These are phyloP conservation scores for Pungitius pungitius DNA, from an alignment of 2,113 vertebrate species.

Conservation along the genomic window DNA sequence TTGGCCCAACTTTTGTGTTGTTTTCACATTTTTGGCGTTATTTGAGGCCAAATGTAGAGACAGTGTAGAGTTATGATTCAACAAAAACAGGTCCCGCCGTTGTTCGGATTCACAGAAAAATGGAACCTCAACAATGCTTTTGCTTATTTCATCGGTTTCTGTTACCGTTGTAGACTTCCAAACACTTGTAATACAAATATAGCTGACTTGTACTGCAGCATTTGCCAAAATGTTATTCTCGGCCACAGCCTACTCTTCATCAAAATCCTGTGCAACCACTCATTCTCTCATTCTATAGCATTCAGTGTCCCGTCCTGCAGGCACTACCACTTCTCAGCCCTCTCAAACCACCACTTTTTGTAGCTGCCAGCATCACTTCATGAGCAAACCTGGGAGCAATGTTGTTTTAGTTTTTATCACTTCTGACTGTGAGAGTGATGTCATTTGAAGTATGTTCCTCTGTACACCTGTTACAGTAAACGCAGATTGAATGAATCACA, in stretches of 20 bases:
- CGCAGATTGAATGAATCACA: conserved; percentile 17
- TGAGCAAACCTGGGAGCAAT: conserved; percentile 14
- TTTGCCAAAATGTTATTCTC: conserved; percentile 21
- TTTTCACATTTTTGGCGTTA: neutral
- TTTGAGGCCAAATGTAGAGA: conserved; percentile 7
- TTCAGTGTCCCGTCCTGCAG: conserved; percentile 32
- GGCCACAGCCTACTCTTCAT: conserved; percentile 50
- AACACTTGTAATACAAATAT: conserved; percentile 17
- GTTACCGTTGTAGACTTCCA: conserved; percentile 16
- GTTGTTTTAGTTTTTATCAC: conserved; percentile 52
- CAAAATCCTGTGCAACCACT: conserved; percentile 36
- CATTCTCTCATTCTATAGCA: conserved; percentile 8
- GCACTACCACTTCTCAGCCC: conserved; percentile 21
- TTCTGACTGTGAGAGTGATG: conserved; percentile 34
- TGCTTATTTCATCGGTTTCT: neutral
- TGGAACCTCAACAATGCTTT: neutral
- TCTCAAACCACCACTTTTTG: conserved; percentile 13
- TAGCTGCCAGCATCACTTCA: conserved; percentile 18
- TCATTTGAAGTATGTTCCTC: conserved; percentile 38
- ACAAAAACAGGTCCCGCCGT: conserved; percentile 10
- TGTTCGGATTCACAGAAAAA: neutral
- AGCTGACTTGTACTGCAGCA: conserved; percentile 19
- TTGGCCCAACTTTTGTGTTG: neutral
- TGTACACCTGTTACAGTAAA: conserved; percentile 23
- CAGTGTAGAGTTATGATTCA: conserved; percentile 4